Conservation (phyloP, 92 coral and sea anemone genomes). For the Montipora capitata region DNA sequence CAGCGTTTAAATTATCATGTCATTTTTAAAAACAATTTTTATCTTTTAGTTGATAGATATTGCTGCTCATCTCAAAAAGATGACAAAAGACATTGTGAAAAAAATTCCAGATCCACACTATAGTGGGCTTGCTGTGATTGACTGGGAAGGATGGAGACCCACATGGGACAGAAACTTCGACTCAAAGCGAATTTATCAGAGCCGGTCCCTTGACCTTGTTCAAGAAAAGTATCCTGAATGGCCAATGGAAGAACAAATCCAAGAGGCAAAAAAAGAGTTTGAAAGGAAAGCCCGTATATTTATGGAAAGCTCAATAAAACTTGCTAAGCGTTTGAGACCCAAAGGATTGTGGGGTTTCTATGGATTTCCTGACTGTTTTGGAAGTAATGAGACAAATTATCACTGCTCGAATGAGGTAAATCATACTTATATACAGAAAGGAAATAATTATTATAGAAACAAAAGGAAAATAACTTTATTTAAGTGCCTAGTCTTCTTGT, state of each 20-base stretch:
- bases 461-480: too few relatives aligned
- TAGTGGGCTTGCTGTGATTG: conserved; percentile 94
- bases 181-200: conserved; percentile 87
- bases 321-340: conserved; percentile 87
- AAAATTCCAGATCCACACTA: conserved; percentile 93
- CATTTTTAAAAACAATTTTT: neutral
- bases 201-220: conserved; percentile 83
- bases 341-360: conserved; percentile 99
- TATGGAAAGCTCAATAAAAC: conserved; percentile 86
- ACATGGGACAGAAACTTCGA: conserved; percentile 96
- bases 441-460: too few relatives aligned
- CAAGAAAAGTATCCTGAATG: conserved; percentile 83
- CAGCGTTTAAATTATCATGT: conserved; percentile 1
- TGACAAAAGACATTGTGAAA: conserved; percentile 77
- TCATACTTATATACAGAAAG: too few relatives aligned
- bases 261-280: conserved; percentile 85
- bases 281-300: conserved; percentile 84
- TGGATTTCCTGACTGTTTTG: conserved; percentile 97
- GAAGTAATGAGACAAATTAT: conserved; percentile 75
- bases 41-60: conserved; percentile 75
- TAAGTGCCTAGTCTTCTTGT: too few relatives aligned
- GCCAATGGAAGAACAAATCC: conserved; percentile 80
- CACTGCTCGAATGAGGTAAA: conserved; percentile 87
- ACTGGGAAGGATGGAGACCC: conserved; percentile 99
- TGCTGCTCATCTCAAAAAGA: conserved; percentile 83